phyloP scores from a whole-genome alignment of 2,797 vertebrate species.

The Esox masquinongy region DNA sequence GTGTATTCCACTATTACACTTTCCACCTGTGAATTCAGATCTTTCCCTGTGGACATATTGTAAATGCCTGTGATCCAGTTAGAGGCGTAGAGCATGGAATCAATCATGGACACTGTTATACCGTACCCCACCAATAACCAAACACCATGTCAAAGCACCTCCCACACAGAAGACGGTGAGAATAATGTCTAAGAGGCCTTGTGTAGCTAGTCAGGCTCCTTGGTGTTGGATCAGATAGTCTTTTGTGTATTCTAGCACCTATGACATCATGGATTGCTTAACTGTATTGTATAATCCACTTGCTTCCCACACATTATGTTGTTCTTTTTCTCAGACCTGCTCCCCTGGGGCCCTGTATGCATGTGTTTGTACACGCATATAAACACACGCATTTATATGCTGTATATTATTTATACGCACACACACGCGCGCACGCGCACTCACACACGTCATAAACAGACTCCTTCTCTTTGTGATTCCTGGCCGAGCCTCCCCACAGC shows the following conservation, averaged over 20 bases:
- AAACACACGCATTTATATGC: background rate
- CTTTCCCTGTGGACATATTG: background rate
- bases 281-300: background rate
- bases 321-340: background rate
- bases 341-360: background rate
- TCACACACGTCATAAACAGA: constrained; percentile 12
- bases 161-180: too few species aligned
- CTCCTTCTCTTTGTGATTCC: background rate
- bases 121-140: background rate
- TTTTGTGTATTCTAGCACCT: background rate
- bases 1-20: background rate
- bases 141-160: too few species aligned
- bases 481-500: background rate
- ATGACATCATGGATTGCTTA: background rate
- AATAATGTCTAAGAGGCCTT: too few species aligned
- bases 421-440: background rate
- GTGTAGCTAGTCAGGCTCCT: background rate
- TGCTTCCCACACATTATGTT: background rate
- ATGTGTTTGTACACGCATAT: background rate
- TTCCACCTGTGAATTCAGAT: background rate
- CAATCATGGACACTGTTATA: background rate
- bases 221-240: background rate
- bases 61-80: background rate
- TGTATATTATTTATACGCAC: background rate
- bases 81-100: background rate